These are phyloP conservation scores for Gephyroberyx darwinii DNA, from an alignment of 2,797 vertebrate genomes.

Conservation along the genomic window DNA sequence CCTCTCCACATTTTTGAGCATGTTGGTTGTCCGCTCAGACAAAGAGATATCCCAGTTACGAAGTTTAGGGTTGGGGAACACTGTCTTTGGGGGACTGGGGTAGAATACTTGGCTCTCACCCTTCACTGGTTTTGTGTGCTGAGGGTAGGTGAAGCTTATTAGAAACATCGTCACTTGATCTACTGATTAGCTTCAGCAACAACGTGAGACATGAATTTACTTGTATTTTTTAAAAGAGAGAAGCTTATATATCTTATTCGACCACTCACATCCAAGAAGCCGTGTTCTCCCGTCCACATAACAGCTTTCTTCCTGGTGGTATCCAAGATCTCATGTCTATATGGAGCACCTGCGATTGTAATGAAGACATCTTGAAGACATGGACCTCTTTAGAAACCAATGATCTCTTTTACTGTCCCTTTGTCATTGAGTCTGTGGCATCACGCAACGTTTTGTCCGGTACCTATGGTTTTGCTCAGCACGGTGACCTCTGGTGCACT, in stretches of 20 bases:
- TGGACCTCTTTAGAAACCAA: background rate
- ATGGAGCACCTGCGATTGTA: conserved; percentile 78
- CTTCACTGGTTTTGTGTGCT: conserved; percentile 75
- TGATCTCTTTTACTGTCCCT: background rate
- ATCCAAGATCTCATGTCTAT: conserved; percentile 80
- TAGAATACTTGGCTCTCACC: conserved; percentile 75
- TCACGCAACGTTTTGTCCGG: conserved; percentile 1
- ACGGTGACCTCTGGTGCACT: conserved; percentile 69
- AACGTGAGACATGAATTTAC: background rate
- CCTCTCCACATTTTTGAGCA: conserved; percentile 79
- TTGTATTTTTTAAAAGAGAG: background rate
- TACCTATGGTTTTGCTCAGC: conserved; percentile 82
- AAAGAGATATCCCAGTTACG: conserved; percentile 68
- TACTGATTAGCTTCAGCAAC: background rate
- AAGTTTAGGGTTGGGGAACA: conserved; percentile 70
- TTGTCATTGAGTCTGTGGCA: background rate
- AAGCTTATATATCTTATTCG: background rate
- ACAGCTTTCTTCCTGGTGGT: conserved; percentile 72
- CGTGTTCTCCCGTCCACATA: conserved; percentile 75
- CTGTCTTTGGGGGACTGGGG: conserved; percentile 75
- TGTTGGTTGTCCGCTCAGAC: conserved; percentile 77
- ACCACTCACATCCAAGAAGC: conserved; percentile 79
- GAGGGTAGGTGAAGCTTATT: conserved; percentile 19
- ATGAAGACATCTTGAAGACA: conserved; percentile 5
- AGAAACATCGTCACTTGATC: background rate